These are phyloP conservation scores for Chloropsis cyanopogon DNA, from an alignment of 2,113 vertebrate species.

Conservation along the genomic window DNA sequence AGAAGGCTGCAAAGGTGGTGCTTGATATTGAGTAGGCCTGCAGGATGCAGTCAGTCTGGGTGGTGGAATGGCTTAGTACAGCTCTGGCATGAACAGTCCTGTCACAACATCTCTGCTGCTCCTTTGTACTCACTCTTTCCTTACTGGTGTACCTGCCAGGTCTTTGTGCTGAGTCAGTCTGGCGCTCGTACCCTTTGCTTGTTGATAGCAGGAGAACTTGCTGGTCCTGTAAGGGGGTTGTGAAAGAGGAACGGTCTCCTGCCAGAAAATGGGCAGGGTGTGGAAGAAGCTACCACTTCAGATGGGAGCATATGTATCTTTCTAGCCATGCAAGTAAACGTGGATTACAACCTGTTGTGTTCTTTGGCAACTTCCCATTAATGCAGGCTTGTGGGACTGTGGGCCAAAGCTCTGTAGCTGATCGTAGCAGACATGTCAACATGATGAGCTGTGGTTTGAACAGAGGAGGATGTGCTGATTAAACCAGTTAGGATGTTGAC, in stretches of 20 bases:
- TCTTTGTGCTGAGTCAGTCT: not conserved
- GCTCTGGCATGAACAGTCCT: not conserved
- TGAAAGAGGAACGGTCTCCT: not conserved
- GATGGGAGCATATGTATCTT: not conserved
- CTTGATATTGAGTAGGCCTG: not conserved
- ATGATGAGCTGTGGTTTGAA: not conserved
- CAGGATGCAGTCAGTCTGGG: not conserved
- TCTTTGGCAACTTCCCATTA: not conserved
- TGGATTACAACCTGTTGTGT: not conserved
- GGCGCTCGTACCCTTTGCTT: not conserved
- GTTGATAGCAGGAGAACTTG: not conserved
- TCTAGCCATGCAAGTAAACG: not conserved
- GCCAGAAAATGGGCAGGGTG: not conserved
- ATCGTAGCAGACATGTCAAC: not conserved
- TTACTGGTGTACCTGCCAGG: accelerated
- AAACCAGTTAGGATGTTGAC: not conserved
- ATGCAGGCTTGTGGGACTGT: not conserved
- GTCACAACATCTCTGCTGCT: not conserved
- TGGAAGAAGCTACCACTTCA: not conserved
- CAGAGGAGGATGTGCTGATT: not conserved
- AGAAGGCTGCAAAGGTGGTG: not conserved
- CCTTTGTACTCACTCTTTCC: not conserved
- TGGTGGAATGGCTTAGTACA: not conserved
- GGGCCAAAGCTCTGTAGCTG: not conserved
- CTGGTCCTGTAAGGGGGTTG: not conserved